A percentile compares a stretch with the other conserved stretches of the same genome.
phyloP scores from a whole-genome alignment of 92 coral and sea anemone genomes.

The Scolanthus callimorphus region DNA sequence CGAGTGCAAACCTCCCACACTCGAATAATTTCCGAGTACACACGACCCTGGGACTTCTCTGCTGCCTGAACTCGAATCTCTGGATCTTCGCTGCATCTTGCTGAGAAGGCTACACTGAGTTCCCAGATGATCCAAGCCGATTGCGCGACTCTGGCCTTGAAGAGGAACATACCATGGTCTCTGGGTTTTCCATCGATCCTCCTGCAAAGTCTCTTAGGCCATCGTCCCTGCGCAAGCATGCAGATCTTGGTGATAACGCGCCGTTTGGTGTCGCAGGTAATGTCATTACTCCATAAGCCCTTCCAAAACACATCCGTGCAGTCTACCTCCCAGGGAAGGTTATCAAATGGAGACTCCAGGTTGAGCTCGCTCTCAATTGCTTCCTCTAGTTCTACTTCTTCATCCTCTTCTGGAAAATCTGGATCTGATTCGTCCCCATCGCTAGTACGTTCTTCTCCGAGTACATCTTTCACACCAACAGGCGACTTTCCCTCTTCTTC shows the following conservation, averaged over 20 bases:
- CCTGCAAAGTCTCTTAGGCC: constrained; percentile 66
- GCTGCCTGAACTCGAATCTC: constrained; percentile 36
- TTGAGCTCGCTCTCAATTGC: constrained; percentile 19
- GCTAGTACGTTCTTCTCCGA: background rate
- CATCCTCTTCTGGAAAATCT: constrained; percentile 3
- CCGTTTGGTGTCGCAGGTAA: constrained; percentile 28
- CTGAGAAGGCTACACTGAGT: constrained; percentile 86
- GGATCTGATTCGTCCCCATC: background rate
- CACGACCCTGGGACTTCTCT: constrained; percentile 28
- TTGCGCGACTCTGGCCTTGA: constrained; percentile 67
- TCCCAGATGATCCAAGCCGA: constrained; percentile 89
- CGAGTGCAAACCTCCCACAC: constrained; percentile 89
- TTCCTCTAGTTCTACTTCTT: constrained; percentile 2
- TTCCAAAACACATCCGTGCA: constrained; percentile 92
- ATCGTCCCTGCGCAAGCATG: constrained; percentile 88
- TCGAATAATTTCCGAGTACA: constrained; percentile 94
- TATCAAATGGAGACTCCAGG: constrained; percentile 60
- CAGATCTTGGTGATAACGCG: constrained; percentile 60
- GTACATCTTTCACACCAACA: constrained; percentile 3
- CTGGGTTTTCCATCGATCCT: constrained; percentile 75
- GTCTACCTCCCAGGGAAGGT: constrained; percentile 94
- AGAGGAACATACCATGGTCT: constrained; percentile 57
- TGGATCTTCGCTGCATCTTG: constrained; percentile 76
- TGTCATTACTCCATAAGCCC: constrained; percentile 48
- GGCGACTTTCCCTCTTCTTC: constrained; percentile 5